phyloP scores from a whole-genome alignment of 2,797 vertebrate genomes.

The Amblyopsis hoosieri region DNA sequence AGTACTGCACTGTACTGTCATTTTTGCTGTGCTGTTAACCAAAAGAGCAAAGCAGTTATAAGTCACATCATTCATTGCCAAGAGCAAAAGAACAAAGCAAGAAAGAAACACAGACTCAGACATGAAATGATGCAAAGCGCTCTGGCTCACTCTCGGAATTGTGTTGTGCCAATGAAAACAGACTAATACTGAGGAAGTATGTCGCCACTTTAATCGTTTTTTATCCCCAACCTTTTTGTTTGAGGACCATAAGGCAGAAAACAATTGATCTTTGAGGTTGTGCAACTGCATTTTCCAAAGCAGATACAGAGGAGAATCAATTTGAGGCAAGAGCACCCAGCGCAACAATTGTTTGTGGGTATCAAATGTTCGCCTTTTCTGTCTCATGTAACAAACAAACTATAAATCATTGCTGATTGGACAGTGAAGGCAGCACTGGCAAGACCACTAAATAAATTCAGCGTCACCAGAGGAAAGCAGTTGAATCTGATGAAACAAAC shows the following conservation, averaged over 20 bases:
- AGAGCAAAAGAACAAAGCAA: no score
- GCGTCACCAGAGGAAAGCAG: conserved; percentile 30
- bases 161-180: conserved; percentile 19
- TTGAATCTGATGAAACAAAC: conserved; percentile 24
- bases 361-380: conserved; percentile 60
- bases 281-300: conserved; percentile 64
- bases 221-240: conserved; percentile 33
- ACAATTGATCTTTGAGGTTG: conserved; percentile 65
- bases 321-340: conserved; percentile 59
- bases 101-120: no score
- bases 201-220: conserved; percentile 31
- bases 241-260: conserved; percentile 43
- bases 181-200: conserved; percentile 24
- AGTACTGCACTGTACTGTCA: no score
- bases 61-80: no score
- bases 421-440: conserved; percentile 26
- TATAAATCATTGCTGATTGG: conserved; percentile 72
- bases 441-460: conserved; percentile 3
- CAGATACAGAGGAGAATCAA: conserved; percentile 69
- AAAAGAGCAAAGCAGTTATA: no score
- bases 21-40: no score
- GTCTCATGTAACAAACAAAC: conserved; percentile 70
- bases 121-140: no score
- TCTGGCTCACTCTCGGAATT: conserved; percentile 17
- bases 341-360: conserved; percentile 58